These are phyloP conservation scores for Anthonomus grandis DNA, from an alignment of 1,140 invertebrate species.

Conservation along the genomic window DNA sequence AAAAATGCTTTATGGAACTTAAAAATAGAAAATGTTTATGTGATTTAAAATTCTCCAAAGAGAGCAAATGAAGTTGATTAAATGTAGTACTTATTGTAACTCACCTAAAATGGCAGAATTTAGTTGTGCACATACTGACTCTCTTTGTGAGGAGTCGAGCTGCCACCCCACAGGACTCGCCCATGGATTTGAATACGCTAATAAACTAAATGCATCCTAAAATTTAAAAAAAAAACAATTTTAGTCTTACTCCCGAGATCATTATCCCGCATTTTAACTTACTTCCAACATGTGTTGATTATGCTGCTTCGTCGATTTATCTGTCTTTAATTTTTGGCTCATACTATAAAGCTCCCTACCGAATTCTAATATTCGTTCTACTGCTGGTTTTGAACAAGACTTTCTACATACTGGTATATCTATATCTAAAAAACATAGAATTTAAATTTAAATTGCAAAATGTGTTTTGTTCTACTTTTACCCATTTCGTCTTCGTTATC, in stretches of 20 bases:
- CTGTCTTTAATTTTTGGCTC: constrained; percentile 77
- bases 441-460: not conserved
- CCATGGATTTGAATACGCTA: constrained; percentile 98
- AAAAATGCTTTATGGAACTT: too few relatives aligned
- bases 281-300: constrained; percentile 94
- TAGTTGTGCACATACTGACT: constrained; percentile 89
- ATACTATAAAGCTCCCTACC: constrained; percentile 90
- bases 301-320: constrained; percentile 78
- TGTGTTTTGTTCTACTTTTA: constrained; percentile 35
- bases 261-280: constrained; percentile 15
- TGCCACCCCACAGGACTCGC: constrained; percentile 94
- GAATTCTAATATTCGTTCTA: constrained; percentile 87
- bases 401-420: constrained; percentile 55
- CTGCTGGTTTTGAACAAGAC: constrained; percentile 76
- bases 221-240: constrained; percentile 42
- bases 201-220: constrained; percentile 94
- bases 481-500: constrained; percentile 66
- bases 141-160: constrained; percentile 85
- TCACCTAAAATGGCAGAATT: constrained; percentile 95
- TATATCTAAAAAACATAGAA: constrained; percentile 48
- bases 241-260: not conserved
- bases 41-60: too few relatives aligned
- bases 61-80: too few relatives aligned
- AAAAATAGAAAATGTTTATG: too few relatives aligned
- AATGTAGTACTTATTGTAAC: not conserved